These are phyloP conservation scores for Neodontobutis hainanensis DNA, from an alignment of 2,113 vertebrate species.

Conservation along the genomic window DNA sequence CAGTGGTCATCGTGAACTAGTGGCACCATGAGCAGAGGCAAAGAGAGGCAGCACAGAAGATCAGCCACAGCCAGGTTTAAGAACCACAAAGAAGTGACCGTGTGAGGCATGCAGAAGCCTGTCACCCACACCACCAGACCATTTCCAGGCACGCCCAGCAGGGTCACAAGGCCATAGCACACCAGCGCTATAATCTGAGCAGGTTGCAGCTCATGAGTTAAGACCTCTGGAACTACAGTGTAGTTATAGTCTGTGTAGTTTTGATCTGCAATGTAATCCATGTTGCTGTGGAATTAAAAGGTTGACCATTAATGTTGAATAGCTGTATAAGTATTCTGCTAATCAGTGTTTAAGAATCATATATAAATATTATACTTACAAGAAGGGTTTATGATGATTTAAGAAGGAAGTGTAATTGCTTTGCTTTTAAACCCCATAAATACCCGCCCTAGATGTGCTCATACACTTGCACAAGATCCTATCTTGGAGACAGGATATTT, in stretches of 20 bases:
- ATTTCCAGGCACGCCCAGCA: conserved; percentile 86
- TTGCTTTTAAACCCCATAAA: conserved; percentile 16
- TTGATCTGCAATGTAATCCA: background rate
- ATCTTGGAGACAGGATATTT: background rate
- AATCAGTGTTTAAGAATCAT: no score
- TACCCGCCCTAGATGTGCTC: background rate
- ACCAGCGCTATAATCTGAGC: conserved; percentile 54
- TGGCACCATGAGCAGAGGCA: conserved; percentile 82
- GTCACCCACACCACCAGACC: conserved; percentile 83
- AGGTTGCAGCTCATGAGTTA: conserved; percentile 1
- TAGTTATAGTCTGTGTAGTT: accelerated
- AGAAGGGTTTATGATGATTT: background rate
- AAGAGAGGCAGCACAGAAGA: conserved; percentile 84
- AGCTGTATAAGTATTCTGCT: no score
- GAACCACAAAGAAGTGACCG: conserved; percentile 84
- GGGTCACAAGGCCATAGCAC: conserved; percentile 77
- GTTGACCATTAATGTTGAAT: no score
- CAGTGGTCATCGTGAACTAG: conserved; percentile 75
- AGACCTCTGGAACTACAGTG: accelerated
- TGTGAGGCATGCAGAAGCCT: conserved; percentile 70
- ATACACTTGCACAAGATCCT: conserved; percentile 1
- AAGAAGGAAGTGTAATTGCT: conserved; percentile 9
- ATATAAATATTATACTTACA: background rate
- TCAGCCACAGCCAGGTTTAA: conserved; percentile 85
- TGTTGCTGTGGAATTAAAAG: conserved; percentile 32